These are phyloP conservation scores for Anodontia alba DNA, from an alignment of 2,888 invertebrate genomes.

Conservation along the genomic window DNA sequence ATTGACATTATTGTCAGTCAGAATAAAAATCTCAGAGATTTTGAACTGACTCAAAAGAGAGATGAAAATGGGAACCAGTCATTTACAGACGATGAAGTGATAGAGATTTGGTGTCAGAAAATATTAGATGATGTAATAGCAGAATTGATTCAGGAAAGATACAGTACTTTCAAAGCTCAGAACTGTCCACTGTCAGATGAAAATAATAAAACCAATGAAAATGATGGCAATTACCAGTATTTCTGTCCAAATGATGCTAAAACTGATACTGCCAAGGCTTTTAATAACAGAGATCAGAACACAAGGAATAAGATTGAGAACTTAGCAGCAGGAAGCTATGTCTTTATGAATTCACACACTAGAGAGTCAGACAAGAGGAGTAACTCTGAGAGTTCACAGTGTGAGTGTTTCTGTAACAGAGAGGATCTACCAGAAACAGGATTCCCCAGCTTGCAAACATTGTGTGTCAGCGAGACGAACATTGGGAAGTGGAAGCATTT, in stretches of 20 bases:
- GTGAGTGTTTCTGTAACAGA: constrained; percentile 9
- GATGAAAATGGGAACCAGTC: constrained; percentile 8
- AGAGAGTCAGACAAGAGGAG: background rate
- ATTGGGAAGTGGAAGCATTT: constrained; percentile 73
- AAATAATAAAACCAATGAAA: background rate
- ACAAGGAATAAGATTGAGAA: background rate
- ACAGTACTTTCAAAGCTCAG: background rate
- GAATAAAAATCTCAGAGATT: background rate
- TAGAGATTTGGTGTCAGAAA: constrained; percentile 10
- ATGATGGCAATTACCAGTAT: background rate
- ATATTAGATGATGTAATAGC: constrained; percentile 1
- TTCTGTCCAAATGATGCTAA: background rate
- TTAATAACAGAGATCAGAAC: background rate
- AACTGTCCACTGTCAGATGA: background rate
- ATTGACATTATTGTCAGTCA: background rate
- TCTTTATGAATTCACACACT: background rate
- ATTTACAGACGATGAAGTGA: background rate
- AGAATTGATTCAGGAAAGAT: background rate
- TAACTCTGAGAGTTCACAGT: constrained; percentile 15
- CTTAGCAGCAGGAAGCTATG: constrained; percentile 14
- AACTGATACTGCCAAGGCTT: background rate
- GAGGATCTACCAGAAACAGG: constrained; percentile 4
- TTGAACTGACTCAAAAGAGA: background rate
- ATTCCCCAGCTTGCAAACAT: constrained; percentile 67
- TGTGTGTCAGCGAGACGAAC: constrained; percentile 78